Evolutionary conservation across 2,888 invertebrate species (phyloP).

Genomic region (Lycophotia porphyrea): DNA sequence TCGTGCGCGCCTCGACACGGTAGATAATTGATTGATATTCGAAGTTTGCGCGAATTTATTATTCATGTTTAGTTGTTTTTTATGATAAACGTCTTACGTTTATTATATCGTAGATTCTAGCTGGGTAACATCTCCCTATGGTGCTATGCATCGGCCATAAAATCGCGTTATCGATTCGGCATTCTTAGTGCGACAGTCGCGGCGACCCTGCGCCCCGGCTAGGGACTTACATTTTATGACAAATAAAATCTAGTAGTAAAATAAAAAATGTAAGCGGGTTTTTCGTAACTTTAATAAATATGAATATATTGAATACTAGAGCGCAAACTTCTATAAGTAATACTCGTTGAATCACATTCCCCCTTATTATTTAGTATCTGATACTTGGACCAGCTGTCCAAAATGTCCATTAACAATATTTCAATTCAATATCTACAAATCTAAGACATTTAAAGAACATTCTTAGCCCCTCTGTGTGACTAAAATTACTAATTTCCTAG

Average conservation of each 20-base stretch:
- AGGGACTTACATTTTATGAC: slow-evolving; percentile 17
- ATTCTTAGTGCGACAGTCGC: slow-evolving; percentile 1
- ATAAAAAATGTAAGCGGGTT: slow-evolving; percentile 30
- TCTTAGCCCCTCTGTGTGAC: slow-evolving; percentile 19
- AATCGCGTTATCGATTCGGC: slow-evolving; percentile 28
- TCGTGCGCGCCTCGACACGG: slow-evolving; percentile 43
- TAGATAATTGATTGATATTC: slow-evolving; percentile 41
- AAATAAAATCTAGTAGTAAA: slow-evolving; percentile 21
- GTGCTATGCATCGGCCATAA: slow-evolving; percentile 9
- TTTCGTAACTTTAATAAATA: slow-evolving; percentile 29
- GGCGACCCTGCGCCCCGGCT: not conserved
- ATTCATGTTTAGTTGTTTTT: slow-evolving; percentile 34
- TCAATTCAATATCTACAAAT: slow-evolving; percentile 29
- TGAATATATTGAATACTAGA: slow-evolving; percentile 25
- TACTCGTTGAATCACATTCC: slow-evolving; percentile 31
- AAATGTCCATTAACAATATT: slow-evolving; percentile 43
- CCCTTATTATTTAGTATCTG: slow-evolving; percentile 22
- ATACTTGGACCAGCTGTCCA: slow-evolving; percentile 26
- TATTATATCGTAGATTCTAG: slow-evolving; percentile 12
- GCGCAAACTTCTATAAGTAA: slow-evolving; percentile 36
- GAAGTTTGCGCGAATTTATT: slow-evolving; percentile 45
- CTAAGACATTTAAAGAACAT: slow-evolving; percentile 17
- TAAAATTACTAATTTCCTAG: slow-evolving; percentile 21
- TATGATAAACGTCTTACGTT: not conserved
- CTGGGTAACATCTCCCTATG: slow-evolving; percentile 4